Base-by-base conservation (phyloP, 2,888 invertebrate genomes). In the Drosophila koepferae region DNA sequence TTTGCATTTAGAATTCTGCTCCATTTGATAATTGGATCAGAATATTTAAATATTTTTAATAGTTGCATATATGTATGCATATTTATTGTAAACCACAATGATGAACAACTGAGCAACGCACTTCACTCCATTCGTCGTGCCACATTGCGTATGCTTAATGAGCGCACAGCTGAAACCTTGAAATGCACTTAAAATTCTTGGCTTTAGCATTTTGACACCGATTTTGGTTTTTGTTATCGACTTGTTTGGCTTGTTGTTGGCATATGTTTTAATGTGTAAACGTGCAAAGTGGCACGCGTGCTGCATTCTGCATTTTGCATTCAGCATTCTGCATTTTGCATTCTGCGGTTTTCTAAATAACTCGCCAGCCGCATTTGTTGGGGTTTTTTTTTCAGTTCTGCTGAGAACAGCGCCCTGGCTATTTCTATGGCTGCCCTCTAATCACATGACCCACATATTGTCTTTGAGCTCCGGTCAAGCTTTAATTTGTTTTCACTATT, bases 261-360 rank as follows among this genome's bases (percentile, higher is more conserved):
- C 28, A 12, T 18, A 5, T n/a, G 10, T 44, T 46, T 41, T 10
- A 41, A 14, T 56, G 44, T 34, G 6, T 28, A 61, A 41, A 62
- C 73, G 67, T 58, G 64, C 34, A 86, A 81, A 80, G 80, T 81
- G 75, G 89, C 75, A 84, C 84, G 83, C 82, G 80, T 64, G 68
- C 65, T 63, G 75, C 62, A 63, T 86, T 71, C 9, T 81, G 41
- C 9, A 18, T 14, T 43, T 63, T 63, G 77, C 60, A 64, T 83
- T 69, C 14, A 83, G 84, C 89, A 89, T 74, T 89, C 81, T 82
- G 87, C 61, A 65, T 77, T 68, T n/a, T 86, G 87, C 86, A 89
- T 77, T 86, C 82, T 84, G 87, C 65, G 89, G 87, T 77, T 86
- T 89, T 86, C 87, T 84, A 78, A 86, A 81, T 81, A 85, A 72